These are phyloP conservation scores for Potamarius usumacintae DNA, from an alignment of 2,113 vertebrate species.

Conservation along the genomic window DNA sequence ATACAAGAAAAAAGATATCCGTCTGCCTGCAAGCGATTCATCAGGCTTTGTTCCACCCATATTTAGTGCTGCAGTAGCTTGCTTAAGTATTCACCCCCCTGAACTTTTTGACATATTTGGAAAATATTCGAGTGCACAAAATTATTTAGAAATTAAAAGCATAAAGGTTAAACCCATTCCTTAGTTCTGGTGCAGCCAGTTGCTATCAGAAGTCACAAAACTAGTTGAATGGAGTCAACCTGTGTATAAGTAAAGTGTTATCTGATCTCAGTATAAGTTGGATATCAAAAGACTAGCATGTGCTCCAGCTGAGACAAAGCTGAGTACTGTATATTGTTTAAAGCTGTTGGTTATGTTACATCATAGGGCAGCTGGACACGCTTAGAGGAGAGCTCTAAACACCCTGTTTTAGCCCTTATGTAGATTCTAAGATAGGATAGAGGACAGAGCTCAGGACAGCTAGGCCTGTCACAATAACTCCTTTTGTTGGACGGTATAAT, in stretches of 20 bases:
- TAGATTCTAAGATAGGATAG: background rate
- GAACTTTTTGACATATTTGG: background rate
- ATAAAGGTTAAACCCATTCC: background rate
- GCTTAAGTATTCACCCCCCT: background rate
- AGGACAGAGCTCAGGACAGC: background rate
- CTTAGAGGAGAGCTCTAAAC: background rate
- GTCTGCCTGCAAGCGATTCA: background rate
- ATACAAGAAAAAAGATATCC: background rate
- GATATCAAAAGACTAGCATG: background rate
- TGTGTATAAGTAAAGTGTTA: background rate
- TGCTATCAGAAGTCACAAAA: background rate
- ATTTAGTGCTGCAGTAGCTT: background rate
- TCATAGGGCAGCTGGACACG: background rate
- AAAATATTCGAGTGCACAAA: background rate
- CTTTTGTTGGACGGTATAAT: too few relatives aligned
- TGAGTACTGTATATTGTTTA: background rate
- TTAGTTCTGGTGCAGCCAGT: too few relatives aligned
- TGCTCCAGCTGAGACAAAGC: background rate
- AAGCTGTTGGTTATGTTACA: background rate
- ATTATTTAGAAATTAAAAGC: background rate
- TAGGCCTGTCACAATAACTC: too few relatives aligned
- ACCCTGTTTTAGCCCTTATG: background rate
- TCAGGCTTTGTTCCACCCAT: background rate
- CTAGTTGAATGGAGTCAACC: background rate
- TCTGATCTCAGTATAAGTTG: background rate